phyloP scores from a whole-genome alignment of 2,888 invertebrate genomes.

The Druceiella hillmani region DNA sequence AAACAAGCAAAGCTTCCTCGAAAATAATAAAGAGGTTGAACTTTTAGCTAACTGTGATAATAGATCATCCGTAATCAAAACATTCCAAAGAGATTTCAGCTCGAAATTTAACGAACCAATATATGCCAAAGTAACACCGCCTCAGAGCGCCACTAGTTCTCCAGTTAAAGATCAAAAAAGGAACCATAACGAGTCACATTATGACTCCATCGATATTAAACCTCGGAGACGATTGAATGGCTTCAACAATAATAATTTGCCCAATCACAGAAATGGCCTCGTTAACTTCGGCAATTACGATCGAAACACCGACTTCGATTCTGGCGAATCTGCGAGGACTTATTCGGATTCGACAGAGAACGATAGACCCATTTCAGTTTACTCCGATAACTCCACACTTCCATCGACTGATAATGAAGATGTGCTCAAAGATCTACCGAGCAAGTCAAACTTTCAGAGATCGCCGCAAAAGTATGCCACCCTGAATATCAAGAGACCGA shows the following conservation, averaged over 20 bases:
- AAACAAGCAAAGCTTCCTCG: constrained; percentile 40
- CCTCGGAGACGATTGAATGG: constrained; percentile 38
- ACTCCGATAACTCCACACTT: constrained; percentile 48
- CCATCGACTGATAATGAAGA: constrained; percentile 49
- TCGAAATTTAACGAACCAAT: constrained; percentile 47
- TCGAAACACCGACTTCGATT: constrained; percentile 41
- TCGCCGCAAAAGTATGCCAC: constrained; percentile 50
- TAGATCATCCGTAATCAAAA: too few species aligned
- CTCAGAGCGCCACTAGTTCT: constrained; percentile 38
- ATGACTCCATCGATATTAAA: constrained; percentile 48
- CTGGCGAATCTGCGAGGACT: constrained; percentile 41
- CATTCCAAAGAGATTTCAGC: too few species aligned
- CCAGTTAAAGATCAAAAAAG: constrained; percentile 34
- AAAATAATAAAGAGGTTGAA: constrained; percentile 40
- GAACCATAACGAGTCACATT: constrained; percentile 38
- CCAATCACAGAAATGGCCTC: constrained; percentile 36
- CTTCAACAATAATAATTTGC: constrained; percentile 34
- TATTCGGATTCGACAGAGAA: constrained; percentile 48
- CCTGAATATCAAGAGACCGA: constrained; percentile 43
- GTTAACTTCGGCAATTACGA: constrained; percentile 41
- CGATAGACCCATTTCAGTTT: constrained; percentile 48
- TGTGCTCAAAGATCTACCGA: constrained; percentile 45
- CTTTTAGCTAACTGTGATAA: constrained; percentile 39
- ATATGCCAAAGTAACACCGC: constrained; percentile 46
- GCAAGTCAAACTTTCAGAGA: constrained; percentile 44